These are phyloP conservation scores for Melieria omissa DNA, from an alignment of 2,888 invertebrate species.

Conservation along the genomic window DNA sequence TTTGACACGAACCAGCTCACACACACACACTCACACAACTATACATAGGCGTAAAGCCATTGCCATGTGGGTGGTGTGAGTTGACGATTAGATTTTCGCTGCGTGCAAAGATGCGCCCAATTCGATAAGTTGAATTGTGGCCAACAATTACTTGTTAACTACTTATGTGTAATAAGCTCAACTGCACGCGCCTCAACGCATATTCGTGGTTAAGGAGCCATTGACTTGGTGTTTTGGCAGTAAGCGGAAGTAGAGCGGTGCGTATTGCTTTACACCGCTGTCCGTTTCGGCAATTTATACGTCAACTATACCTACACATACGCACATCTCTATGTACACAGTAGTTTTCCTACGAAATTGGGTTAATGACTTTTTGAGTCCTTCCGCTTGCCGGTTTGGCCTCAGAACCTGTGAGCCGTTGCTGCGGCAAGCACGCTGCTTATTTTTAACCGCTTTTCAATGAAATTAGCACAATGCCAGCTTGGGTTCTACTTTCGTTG, in stretches of 20 bases:
- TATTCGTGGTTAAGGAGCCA: no score
- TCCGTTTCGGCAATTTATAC: not conserved
- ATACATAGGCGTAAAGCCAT: conserved; percentile 8
- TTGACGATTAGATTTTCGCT: no score
- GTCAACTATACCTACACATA: not conserved
- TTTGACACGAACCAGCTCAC: conserved; percentile 27
- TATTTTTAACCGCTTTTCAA: not conserved
- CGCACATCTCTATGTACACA: not conserved
- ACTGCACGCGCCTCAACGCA: no score
- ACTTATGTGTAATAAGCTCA: no score
- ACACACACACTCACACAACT: not conserved
- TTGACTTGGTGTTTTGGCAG: no score
- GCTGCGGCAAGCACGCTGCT: no score
- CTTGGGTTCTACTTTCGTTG: not conserved
- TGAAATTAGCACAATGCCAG: not conserved
- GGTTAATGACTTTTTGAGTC: conserved; percentile 34
- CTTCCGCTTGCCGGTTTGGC: no score
- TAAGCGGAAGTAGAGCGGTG: no score
- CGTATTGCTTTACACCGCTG: no score
- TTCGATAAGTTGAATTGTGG: conserved; percentile 10
- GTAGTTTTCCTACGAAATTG: conserved; percentile 25
- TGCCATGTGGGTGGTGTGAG: not conserved
- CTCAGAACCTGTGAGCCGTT: no score
- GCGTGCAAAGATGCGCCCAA: not conserved
- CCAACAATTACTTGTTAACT: no score